Evolutionary conservation across 2,797 vertebrate species (phyloP), one percentile per base, ranked within the genome.

Genomic region (Salmo trutta): DNA sequence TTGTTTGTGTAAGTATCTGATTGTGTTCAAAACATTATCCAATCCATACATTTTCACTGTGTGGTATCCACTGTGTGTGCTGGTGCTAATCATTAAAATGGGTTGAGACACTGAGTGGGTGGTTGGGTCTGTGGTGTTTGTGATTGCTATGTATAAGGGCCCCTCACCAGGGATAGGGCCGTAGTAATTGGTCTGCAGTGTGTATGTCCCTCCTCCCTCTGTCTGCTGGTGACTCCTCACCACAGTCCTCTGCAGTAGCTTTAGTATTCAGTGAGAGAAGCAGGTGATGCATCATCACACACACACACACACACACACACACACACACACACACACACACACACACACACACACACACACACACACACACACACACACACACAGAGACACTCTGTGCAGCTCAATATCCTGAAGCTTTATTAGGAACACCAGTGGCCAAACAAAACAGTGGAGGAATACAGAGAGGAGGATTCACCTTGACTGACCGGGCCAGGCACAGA

Each of bases 221-320:
- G 41, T 71, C 52, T 54, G 51, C 71, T 54, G 52, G 51, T 73
- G 51, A 19, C 33, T 56, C 24, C 29, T 10, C 36, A 51, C 36
- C 41, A 59, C 6, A 29, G 68, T 41, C n/a, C 36, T 5, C 71
- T 29, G 71, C 71, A 59, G 29, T 59, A 62, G 19, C 29, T 74
- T 74, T 62, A 21, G 72, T 74, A 74, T 74, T 74, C 72, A 74
- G 16, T 59, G 54, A 24, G 70, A 72, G 51, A 53, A 24, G 70
- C 70, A 72, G 70, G 19, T n/a, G 5, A 53, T 52, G 70, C n/a
- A 12, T 71, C 69, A 74, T 17, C 52, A 27, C 27, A 29, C 51
- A 59, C 29, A 73, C 5, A 73, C 52, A 54, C 71, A 56, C 71
- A 19, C 52, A 59, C 52, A 33, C 71, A 56, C 71, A 73, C 29